Evolutionary conservation across 2,797 vertebrate species (phyloP).

Genomic region (Typhlichthys subterraneus): DNA sequence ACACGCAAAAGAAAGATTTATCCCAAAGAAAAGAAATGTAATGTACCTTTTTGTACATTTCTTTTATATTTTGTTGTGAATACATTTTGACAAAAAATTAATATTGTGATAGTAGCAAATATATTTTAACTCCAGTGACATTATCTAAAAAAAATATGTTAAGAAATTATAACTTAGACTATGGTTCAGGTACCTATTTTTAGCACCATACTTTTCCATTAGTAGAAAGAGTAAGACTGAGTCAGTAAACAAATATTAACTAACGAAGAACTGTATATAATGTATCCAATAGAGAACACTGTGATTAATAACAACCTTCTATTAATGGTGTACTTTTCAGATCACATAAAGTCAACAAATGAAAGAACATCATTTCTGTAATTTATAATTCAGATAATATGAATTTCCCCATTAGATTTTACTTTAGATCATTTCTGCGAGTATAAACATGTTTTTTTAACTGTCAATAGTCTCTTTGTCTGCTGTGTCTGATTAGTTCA

Average conservation of each 20-base stretch:
- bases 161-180: conserved; percentile 49
- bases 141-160: conserved; percentile 57
- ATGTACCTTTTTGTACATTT: conserved; percentile 55
- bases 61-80: not conserved
- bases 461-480: conserved; percentile 4
- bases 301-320: conserved; percentile 34
- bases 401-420: conserved; percentile 2
- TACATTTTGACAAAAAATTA: not conserved
- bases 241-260: conserved; percentile 6
- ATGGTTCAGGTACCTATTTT: conserved; percentile 57
- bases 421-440: conserved; percentile 1
- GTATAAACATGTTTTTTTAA: conserved; percentile 9
- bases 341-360: not conserved
- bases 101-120: conserved; percentile 13
- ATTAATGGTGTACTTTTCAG: conserved; percentile 12
- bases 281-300: conserved; percentile 45
- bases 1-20: conserved; percentile 51
- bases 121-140: conserved; percentile 65
- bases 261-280: not conserved
- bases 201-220: conserved; percentile 33
- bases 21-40: conserved; percentile 68
- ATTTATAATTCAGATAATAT: not conserved
- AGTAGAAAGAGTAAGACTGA: conserved; percentile 11
- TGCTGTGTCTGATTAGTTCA: conserved; percentile 31
- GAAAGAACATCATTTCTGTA: not conserved